Evolutionary conservation across 2,113 vertebrate genomes (phyloP), one percentile per base, ranked within the genome.

Genomic region (Sapayoa aenigma): DNA sequence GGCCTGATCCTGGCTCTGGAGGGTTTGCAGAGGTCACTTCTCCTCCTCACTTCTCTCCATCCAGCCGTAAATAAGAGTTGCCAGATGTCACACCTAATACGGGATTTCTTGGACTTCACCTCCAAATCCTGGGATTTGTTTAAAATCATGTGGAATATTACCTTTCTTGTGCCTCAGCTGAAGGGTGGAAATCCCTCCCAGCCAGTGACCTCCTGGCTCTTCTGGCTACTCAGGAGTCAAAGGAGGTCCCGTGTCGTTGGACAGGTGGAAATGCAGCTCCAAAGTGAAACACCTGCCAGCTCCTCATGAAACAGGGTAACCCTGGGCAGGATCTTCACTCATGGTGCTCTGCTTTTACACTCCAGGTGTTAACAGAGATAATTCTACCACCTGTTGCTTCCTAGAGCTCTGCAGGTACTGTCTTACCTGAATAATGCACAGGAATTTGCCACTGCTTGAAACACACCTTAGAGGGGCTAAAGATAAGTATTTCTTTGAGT

Each of bases 31-130:
- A 58, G 93, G 53, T 20, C 82, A 23, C 60, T 93, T n/a, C 10
- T 82, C 39, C 80, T 75, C 39, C 66, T 75, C 41, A 8, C 65
- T 56, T 18, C 56, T 74, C 42, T 23, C 46, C 69, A n/a, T 35
- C 60, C 82, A 60, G 56, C 84, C 4, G 4, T 44, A 28, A 65
- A 71, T 66, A 65, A 28, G 75, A 84, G 49, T 37, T 90, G 85
- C 71, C 95, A 92, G 74, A 62, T 93, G 90, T 87, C 5, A 1
- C 88, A 85, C 62, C 87, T 90, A 25, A 46, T 65, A 5, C 0
- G 2, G 49, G 53, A 87, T 95, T 91, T 94, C 84, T 87, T 87
- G 74, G 35, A 20, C 78, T 95, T 93, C 58, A 58, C 80, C 79
- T 69, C 53, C 80, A 56, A 8, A 79, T 73, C 78, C 88, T 27